These are phyloP conservation scores for Drosophila grimshawi DNA, from an alignment of 1,140 invertebrate species.

Conservation along the genomic window DNA sequence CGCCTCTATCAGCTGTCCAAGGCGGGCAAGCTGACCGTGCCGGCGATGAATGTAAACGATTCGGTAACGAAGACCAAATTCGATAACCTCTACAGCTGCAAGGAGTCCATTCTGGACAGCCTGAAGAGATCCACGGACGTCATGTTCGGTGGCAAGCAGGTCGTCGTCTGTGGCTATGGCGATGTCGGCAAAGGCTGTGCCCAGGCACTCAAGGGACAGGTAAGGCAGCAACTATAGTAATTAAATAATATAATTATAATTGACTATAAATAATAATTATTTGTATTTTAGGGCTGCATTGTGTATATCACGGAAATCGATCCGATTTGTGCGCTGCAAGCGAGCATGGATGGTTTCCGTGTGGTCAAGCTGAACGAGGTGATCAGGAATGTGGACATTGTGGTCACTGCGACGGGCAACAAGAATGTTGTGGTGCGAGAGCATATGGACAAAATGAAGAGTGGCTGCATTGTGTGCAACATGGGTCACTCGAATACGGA, in stretches of 20 bases:
- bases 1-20: slow-evolving; percentile 98
- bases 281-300: slow-evolving; percentile 89
- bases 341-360: slow-evolving; percentile 98
- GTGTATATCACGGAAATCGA: slow-evolving; percentile 99
- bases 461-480: slow-evolving; percentile 98
- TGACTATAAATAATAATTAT: neutral
- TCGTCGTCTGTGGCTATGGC: slow-evolving; percentile 98
- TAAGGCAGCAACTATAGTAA: neutral
- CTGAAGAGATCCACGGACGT: slow-evolving; percentile 88
- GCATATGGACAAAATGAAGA: slow-evolving; percentile 99
- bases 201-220: slow-evolving; percentile 95
- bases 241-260: neutral
- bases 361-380: slow-evolving; percentile 96
- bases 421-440: slow-evolving; percentile 98
- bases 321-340: slow-evolving; percentile 98
- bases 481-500: slow-evolving; percentile 99
- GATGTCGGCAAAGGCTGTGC: slow-evolving; percentile 99
- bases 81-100: slow-evolving; percentile 89
- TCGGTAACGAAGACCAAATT: slow-evolving; percentile 99
- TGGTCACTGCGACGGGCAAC: slow-evolving; percentile 98
- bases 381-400: slow-evolving; percentile 93
- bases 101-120: slow-evolving; percentile 83
- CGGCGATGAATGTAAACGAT: slow-evolving; percentile 99
- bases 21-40: slow-evolving; percentile 96
- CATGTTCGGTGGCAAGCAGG: slow-evolving; percentile 99